Conservation (phyloP, 1,140 invertebrate genomes). For the Sycobia sp. region DNA sequence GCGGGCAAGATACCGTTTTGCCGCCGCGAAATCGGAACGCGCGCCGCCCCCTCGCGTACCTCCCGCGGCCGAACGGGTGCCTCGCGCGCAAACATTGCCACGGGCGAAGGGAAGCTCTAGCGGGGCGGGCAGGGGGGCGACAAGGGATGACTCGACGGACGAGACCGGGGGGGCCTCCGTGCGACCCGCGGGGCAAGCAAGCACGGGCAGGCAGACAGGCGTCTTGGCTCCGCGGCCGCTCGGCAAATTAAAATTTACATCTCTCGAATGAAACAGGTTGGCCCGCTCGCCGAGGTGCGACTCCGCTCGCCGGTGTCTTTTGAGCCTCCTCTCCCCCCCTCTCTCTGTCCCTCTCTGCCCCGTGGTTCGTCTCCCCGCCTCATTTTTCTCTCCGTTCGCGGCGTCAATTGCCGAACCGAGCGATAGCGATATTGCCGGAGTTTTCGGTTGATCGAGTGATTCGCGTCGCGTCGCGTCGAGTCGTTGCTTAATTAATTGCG, state of each 20-base stretch:
- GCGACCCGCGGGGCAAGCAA: background rate
- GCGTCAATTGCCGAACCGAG: background rate
- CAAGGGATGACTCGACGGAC: background rate
- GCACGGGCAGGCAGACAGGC: too few relatives aligned
- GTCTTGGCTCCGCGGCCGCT: background rate
- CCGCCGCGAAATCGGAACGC: background rate
- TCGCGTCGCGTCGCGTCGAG: background rate
- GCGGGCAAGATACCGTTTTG: constrained; percentile 9
- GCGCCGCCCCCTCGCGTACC: too few relatives aligned
- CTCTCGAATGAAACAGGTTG: constrained; percentile 23
- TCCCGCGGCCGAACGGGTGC: too few relatives aligned
- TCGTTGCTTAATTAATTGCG: constrained; percentile 25
- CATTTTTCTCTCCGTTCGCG: background rate
- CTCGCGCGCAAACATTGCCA: constrained; percentile 46
- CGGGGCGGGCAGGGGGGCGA: background rate
- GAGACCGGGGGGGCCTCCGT: constrained; percentile 7
- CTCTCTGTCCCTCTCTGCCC: background rate
- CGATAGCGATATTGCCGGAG: constrained; percentile 13
- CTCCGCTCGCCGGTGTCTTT: background rate
- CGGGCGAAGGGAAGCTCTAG: constrained; percentile 50
- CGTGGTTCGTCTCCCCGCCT: background rate
- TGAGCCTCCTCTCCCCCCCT: background rate
- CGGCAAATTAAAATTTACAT: constrained; percentile 32
- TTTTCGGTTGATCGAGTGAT: constrained; percentile 17
- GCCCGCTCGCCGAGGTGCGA: constrained; percentile 1